Percentiles rank a stretch among this genome's conserved stretches.
phyloP scores from a whole-genome alignment of 2,797 vertebrate genomes.

The Luscinia megarhynchos region DNA sequence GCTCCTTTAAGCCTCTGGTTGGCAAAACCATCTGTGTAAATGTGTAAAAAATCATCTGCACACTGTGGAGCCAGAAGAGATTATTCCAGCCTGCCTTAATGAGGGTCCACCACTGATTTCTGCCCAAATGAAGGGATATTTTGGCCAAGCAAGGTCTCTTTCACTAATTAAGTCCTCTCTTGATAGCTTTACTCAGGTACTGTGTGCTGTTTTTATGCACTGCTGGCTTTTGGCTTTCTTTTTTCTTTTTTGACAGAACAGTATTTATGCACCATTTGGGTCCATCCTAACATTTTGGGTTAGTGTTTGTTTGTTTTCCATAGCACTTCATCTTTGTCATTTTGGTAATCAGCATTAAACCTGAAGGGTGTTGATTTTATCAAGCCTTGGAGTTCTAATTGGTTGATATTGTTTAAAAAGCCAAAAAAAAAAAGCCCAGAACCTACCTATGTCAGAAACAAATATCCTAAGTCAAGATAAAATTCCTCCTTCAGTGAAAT shows the following conservation, averaged over 20 bases:
- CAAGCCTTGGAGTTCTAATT: not conserved
- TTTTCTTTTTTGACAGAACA: not conserved
- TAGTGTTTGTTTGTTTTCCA: not conserved
- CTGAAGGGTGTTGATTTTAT: not conserved
- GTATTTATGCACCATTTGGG: not conserved
- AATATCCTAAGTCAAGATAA: not conserved
- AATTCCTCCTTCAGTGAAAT: constrained; percentile 44
- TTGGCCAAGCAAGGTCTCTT: not conserved
- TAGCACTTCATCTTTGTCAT: not conserved
- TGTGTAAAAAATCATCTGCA: not conserved
- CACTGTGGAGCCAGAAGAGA: accelerated
- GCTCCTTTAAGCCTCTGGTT: not conserved
- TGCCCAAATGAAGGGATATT: not conserved
- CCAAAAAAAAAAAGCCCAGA: not conserved
- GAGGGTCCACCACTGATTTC: not conserved
- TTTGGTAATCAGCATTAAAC: not conserved
- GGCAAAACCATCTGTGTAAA: not conserved
- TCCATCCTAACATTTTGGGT: not conserved
- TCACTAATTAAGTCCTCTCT: not conserved
- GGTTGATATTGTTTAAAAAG: not conserved
- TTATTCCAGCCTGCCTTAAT: not conserved
- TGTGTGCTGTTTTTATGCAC: not conserved
- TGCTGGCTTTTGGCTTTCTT: not conserved
- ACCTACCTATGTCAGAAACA: not conserved
- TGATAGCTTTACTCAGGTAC: not conserved